Evolutionary conservation across 1,140 invertebrate species (phyloP), one percentile per base, ranked within the genome.

Genomic region (Danaus melanippus): DNA sequence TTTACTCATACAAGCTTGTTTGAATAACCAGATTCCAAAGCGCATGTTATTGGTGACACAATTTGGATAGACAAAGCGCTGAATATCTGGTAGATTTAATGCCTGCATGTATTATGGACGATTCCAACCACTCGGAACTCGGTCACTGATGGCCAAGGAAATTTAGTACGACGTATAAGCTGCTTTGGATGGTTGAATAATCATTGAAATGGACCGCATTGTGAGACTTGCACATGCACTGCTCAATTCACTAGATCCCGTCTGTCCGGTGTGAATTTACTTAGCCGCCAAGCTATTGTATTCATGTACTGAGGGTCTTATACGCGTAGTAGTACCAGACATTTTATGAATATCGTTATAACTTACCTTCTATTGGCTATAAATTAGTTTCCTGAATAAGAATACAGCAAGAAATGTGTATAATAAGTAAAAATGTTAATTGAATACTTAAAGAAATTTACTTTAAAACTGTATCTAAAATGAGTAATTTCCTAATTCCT

Each of bases 161-260:
- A 71, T 64, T 62, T 60, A 70, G 56, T 63, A 64, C 58, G 58
- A 56, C 52, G 64, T 59, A 66, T 74, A 82, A 76, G 70, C 75
- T 64, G 73, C 71, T 75, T 76, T 74, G 63, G 65, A 64, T 60
- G 69, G 66, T 71, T 67, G 69, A 78, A 74, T 79, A 76, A 73
- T 69, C 69, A 71, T 72, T 69, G 70, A 76, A 76, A 72, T 68
- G 64, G 62, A 58, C 64, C 60, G 62, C 64, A 75, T 73, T 74
- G 74, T 73, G 62, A 58, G 66, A 66, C 60, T 67, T 71, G 72
- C 67, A 74, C 54, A 66, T 70, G 62, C 67, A 59, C 54, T 67
- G 64, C 54, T 59, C 58, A 65, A 71, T 71, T 68, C 66, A 64
- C 63, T 66, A 52, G 68, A 65, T 61, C 15, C 60, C 55, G 51